Conservation (phyloP, 2,113 vertebrate species). For the Nesogale talazaci region DNA sequence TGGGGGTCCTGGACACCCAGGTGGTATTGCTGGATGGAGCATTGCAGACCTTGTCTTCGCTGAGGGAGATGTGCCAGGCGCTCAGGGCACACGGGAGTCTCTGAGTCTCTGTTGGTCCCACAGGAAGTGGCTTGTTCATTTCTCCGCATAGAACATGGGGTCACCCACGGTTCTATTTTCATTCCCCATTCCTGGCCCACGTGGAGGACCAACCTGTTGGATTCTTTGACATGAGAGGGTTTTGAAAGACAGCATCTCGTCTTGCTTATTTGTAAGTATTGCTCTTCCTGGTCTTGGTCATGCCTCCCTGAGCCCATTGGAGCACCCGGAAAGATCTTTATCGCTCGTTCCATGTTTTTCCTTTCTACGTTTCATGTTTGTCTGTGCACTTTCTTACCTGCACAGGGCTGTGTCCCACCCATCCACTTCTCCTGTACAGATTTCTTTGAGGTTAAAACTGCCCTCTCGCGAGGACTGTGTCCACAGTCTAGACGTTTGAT, state of each 20-base stretch:
- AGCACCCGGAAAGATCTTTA: background rate
- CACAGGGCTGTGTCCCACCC: no score
- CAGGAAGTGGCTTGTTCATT: background rate
- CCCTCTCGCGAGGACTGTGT: background rate
- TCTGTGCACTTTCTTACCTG: background rate
- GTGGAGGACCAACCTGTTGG: background rate
- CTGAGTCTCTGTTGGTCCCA: background rate
- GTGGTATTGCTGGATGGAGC: background rate
- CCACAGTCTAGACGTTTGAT: background rate
- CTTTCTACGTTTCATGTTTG: background rate
- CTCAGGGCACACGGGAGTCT: background rate
- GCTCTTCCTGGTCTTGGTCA: background rate
- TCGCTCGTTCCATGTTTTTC: background rate
- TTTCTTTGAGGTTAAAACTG: background rate
- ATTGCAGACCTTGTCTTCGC: background rate
- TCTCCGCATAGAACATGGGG: background rate
- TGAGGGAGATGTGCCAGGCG: background rate
- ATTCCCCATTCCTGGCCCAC: background rate
- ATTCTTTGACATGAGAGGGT: background rate
- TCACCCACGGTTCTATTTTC: background rate
- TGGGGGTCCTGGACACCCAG: accelerated
- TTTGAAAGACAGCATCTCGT: background rate
- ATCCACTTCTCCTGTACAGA: background rate
- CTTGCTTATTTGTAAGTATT: background rate
- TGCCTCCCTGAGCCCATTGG: background rate